These are phyloP conservation scores for Callipepla squamata DNA, from an alignment of 2,113 vertebrate species.

Conservation along the genomic window DNA sequence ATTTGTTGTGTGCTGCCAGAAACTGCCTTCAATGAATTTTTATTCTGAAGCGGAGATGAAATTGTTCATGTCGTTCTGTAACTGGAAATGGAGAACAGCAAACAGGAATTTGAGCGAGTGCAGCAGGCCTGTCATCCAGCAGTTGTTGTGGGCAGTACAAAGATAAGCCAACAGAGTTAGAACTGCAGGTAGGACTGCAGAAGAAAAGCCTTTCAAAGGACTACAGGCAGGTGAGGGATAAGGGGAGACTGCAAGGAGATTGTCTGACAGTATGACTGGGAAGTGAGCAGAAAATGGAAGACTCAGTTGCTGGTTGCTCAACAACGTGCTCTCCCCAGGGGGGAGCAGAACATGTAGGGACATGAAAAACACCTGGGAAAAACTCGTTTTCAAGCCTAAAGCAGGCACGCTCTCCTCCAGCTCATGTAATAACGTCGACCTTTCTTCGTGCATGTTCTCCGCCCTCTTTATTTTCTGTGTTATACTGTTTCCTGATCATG, in stretches of 20 bases:
- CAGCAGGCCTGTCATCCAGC: accelerated
- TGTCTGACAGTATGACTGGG: neutral
- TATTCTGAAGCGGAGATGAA: neutral
- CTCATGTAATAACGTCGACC: neutral
- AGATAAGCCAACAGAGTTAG: accelerated
- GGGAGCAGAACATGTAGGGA: neutral
- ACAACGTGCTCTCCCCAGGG: neutral
- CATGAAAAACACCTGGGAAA: neutral
- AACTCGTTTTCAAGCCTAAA: neutral
- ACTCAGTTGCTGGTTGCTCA: accelerated
- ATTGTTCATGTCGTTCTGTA: neutral
- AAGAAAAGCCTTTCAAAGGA: neutral
- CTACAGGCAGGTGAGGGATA: accelerated
- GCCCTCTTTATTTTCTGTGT: accelerated
- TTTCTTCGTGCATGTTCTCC: neutral
- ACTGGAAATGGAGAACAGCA: neutral
- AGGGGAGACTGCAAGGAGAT: neutral
- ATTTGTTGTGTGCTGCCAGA: accelerated
- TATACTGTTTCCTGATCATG: neutral
- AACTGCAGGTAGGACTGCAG: accelerated
- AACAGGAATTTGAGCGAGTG: accelerated
- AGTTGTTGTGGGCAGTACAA: neutral
- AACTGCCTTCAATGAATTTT: neutral
- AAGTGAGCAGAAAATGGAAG: neutral
- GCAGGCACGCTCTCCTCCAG: neutral